Conservation (phyloP, 2,888 invertebrate genomes). For the Trichopria drosophilae region DNA sequence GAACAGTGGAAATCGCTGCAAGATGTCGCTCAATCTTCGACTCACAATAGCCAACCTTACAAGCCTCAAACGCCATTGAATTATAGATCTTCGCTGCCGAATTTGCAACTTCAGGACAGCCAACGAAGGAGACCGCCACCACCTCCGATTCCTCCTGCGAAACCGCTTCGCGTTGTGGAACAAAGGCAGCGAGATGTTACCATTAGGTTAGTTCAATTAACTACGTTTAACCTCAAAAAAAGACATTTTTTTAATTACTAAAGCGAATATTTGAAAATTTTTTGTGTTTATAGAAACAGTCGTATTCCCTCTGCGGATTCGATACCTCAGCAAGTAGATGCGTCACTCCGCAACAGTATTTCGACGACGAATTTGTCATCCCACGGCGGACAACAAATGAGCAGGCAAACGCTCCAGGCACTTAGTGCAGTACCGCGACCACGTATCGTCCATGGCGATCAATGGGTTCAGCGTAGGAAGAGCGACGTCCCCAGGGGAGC, state of each 20-base stretch:
- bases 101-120: constrained; percentile 62
- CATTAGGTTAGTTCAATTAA: constrained; percentile 52
- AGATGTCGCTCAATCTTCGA: constrained; percentile 59
- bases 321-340: constrained; percentile 61
- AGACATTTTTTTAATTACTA: no score
- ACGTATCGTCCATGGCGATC: constrained; percentile 70
- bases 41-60: constrained; percentile 27
- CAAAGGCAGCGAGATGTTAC: constrained; percentile 53
- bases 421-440: constrained; percentile 79
- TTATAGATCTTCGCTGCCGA: constrained; percentile 65
- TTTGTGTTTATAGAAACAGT: constrained; percentile 60
- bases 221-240: no score
- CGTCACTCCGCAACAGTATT: constrained; percentile 58
- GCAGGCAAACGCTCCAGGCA: constrained; percentile 70
- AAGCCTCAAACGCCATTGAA: constrained; percentile 60
- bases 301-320: constrained; percentile 66
- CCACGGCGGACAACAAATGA: constrained; percentile 65
- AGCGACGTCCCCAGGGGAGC: constrained; percentile 53
- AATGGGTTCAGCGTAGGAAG: constrained; percentile 72
- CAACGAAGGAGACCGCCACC: constrained; percentile 56
- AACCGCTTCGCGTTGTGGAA: constrained; percentile 60
- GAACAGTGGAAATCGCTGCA: constrained; percentile 64
- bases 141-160: constrained; percentile 63
- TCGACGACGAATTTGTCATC: constrained; percentile 45
- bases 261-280: no score